Percentiles rank a stretch among this genome's conserved stretches.
Evolutionary conservation across 2,797 vertebrate genomes (phyloP).

Genomic region (Heteromormyrus szaboi): DNA sequence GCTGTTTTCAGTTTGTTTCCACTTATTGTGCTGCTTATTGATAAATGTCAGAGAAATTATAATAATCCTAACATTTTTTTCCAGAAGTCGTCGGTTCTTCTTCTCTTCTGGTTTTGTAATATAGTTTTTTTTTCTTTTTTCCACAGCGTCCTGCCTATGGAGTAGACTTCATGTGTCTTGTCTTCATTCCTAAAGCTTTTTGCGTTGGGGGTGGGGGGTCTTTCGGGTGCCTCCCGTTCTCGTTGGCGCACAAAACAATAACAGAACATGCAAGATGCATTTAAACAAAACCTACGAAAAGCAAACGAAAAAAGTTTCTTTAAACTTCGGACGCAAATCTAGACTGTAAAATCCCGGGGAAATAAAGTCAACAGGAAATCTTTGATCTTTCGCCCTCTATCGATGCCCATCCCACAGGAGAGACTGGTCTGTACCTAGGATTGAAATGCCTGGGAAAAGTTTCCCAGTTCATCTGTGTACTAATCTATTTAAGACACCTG

Average conservation of each 20-base stretch:
- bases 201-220: neutral
- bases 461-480: conserved; percentile 1
- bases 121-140: neutral
- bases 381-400: neutral
- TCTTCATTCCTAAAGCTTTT: conserved; percentile 16
- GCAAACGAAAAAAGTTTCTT: neutral
- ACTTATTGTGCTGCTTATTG: neutral
- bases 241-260: neutral
- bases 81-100: neutral
- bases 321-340: neutral
- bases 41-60: neutral
- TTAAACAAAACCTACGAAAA: neutral
- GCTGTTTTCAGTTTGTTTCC: neutral
- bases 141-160: conserved; percentile 1
- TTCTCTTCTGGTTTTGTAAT: neutral
- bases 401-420: conserved; percentile 16
- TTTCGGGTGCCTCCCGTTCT: conserved; percentile 11
- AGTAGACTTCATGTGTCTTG: neutral
- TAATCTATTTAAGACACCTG: neutral
- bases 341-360: neutral
- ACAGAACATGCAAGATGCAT: neutral
- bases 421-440: neutral
- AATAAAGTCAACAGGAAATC: neutral
- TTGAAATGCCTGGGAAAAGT: conserved; percentile 22
- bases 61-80: neutral